Conservation (phyloP, 2,113 vertebrate genomes). For the Thymallus thymallus region DNA sequence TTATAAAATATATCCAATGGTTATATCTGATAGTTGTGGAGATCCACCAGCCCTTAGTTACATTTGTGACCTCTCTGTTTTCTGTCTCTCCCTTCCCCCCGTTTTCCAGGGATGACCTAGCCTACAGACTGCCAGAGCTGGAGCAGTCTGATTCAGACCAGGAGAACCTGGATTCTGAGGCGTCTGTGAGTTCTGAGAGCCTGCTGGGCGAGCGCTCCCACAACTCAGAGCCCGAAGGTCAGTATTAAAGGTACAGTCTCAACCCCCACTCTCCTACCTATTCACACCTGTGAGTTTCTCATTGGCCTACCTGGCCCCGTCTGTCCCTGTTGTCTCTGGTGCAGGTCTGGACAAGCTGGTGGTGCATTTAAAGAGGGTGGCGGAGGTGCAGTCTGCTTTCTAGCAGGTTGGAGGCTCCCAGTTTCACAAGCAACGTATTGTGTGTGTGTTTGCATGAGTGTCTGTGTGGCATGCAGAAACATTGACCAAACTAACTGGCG, state of each 20-base stretch:
- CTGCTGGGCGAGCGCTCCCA: constrained; percentile 83
- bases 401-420: constrained; percentile 67
- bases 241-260: constrained; percentile 78
- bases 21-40: too few relatives aligned
- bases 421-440: constrained; percentile 38
- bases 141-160: constrained; percentile 93
- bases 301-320: constrained; percentile 30
- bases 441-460: constrained; percentile 16
- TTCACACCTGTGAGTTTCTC: constrained; percentile 57
- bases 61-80: background rate
- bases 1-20: too few relatives aligned
- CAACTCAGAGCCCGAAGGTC: constrained; percentile 82
- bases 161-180: constrained; percentile 92
- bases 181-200: constrained; percentile 92
- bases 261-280: constrained; percentile 24
- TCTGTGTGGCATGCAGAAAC: constrained; percentile 35
- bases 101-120: constrained; percentile 85
- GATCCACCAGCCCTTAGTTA: background rate
- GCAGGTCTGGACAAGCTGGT: constrained; percentile 72
- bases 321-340: constrained; percentile 67
- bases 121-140: constrained; percentile 89
- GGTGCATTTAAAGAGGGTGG: constrained; percentile 63
- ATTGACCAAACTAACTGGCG: background rate
- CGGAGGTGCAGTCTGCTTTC: constrained; percentile 70
- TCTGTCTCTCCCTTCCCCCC: background rate